Evolutionary conservation across 2,888 invertebrate species (phyloP).

Genomic region (Pocota personata): DNA sequence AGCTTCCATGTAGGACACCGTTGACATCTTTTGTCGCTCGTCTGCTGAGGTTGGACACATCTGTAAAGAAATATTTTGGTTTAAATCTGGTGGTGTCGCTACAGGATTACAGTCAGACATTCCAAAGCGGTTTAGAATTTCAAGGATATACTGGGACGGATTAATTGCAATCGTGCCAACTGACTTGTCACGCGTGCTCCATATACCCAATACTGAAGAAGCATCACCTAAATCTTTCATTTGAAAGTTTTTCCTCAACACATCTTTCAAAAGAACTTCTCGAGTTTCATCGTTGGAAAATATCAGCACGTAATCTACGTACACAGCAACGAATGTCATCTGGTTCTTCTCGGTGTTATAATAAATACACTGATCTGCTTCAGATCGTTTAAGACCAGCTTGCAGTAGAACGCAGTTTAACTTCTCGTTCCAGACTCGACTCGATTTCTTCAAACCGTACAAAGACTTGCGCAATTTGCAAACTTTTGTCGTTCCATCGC

Average conservation of each 20-base stretch:
- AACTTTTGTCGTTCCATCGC: too few species aligned
- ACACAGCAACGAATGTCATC: too few species aligned
- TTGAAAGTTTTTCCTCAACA: too few species aligned
- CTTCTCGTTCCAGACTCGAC: conserved; percentile 62
- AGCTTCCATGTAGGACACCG: conserved; percentile 66
- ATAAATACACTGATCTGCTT: conserved; percentile 49
- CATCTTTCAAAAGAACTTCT: too few species aligned
- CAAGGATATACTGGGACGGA: conserved; percentile 23
- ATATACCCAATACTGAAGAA: conserved; percentile 8
- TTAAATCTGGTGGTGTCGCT: conserved; percentile 44
- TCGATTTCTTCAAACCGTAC: conserved; percentile 47
- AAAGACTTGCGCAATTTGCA: conserved; percentile 34
- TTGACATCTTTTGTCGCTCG: conserved; percentile 39
- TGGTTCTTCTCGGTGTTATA: not conserved
- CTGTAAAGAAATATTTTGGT: conserved; percentile 38
- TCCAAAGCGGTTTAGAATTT: conserved; percentile 34
- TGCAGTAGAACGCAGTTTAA: conserved; percentile 43
- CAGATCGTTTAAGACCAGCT: conserved; percentile 48
- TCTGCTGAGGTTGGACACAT: conserved; percentile 69
- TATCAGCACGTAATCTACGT: too few species aligned
- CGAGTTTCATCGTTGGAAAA: too few species aligned
- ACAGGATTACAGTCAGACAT: conserved; percentile 56
- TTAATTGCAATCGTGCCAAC: not conserved
- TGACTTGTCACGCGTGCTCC: conserved; percentile 13
- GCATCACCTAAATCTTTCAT: too few species aligned